Conservation (phyloP, 2,113 vertebrate species). For the Boleophthalmus pectinirostris region DNA sequence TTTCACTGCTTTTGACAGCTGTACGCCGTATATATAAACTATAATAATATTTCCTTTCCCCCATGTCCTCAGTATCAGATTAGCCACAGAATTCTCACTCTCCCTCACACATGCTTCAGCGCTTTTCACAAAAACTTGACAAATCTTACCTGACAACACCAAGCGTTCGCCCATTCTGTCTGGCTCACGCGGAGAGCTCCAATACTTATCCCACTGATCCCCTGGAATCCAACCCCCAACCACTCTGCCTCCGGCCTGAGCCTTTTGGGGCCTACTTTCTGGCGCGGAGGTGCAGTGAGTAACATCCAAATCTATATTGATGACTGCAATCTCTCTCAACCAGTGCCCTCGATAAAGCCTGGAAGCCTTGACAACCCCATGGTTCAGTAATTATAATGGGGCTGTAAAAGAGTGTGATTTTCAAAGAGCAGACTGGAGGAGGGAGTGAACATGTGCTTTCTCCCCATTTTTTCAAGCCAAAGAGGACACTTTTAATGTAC, state of each 20-base stretch:
- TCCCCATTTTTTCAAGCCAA: constrained; percentile 6
- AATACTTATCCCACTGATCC: neutral
- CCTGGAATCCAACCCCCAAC: constrained; percentile 5
- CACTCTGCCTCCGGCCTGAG: neutral
- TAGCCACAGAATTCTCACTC: neutral
- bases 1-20: too few relatives aligned
- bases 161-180: constrained; percentile 9
- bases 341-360: constrained; percentile 33
- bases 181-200: neutral
- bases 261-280: neutral
- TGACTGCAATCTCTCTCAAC: constrained; percentile 38
- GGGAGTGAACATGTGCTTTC: neutral
- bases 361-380: constrained; percentile 28
- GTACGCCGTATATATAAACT: too few relatives aligned
- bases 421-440: constrained; percentile 15
- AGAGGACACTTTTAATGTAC: constrained; percentile 18
- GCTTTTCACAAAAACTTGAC: constrained; percentile 2
- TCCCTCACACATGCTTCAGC: constrained; percentile 4
- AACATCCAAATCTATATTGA: constrained; percentile 50
- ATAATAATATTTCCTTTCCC: neutral
- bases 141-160: constrained; percentile 14
- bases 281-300: constrained; percentile 23
- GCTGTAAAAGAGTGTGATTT: constrained; percentile 26
- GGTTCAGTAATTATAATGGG: constrained; percentile 27
- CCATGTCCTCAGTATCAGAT: neutral